These are phyloP conservation scores for Hydrozoanthus tunicans DNA, from an alignment of 64 coral and sea anemone genomes.

Conservation along the genomic window DNA sequence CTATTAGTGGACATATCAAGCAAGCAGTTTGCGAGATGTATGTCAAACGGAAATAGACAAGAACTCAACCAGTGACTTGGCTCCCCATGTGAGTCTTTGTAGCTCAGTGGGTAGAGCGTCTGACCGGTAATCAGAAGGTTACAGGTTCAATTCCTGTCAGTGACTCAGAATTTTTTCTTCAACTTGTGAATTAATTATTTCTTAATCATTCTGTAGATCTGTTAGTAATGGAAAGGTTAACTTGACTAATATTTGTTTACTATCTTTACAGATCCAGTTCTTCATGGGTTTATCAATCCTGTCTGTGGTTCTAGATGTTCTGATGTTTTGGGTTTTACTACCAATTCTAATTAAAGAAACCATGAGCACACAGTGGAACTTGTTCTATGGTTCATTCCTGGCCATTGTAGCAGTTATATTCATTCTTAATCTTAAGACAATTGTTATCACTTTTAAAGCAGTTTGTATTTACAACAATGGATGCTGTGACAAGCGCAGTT, in stretches of 20 bases:
- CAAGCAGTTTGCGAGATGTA: no score
- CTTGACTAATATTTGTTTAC: background rate
- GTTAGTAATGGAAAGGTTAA: background rate
- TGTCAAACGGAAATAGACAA: no score
- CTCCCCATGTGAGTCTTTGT: no score
- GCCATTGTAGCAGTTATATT: slow-evolving; percentile 28
- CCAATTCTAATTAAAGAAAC: slow-evolving; percentile 12
- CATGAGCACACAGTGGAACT: background rate
- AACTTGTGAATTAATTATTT: no score
- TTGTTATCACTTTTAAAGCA: slow-evolving; percentile 33
- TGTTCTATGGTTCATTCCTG: slow-evolving; percentile 57
- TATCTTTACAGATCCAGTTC: slow-evolving; percentile 44
- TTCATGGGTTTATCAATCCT: slow-evolving; percentile 44
- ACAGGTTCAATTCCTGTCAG: no score
- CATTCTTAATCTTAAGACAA: slow-evolving; percentile 46
- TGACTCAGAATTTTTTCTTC: no score
- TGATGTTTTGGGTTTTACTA: slow-evolving; percentile 52
- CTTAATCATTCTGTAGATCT: no score
- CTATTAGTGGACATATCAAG: no score
- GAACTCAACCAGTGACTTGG: no score
- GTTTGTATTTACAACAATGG: slow-evolving; percentile 38
- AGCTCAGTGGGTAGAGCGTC: no score
- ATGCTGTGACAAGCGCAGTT: slow-evolving; percentile 30
- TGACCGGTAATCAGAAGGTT: no score
- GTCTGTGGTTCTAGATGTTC: slow-evolving; percentile 21